Percentiles rank a stretch among this genome's conserved stretches.
Conservation (phyloP, 1,140 invertebrate species). For the Solen grandis region DNA sequence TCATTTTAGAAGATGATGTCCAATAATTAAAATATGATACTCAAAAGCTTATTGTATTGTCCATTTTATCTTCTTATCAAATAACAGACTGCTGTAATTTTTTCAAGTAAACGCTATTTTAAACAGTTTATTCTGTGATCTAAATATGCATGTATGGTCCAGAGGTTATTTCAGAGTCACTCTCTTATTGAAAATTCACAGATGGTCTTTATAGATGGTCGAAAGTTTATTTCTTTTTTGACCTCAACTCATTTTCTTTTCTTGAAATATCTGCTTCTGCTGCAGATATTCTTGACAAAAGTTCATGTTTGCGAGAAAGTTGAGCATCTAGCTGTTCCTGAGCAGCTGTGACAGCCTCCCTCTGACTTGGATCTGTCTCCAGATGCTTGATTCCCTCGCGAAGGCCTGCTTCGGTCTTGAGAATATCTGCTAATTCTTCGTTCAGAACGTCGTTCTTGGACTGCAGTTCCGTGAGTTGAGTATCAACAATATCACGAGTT, state of each 20-base stretch:
- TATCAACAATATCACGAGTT: slow-evolving; percentile 68
- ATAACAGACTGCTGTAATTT: no score
- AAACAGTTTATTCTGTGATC: no score
- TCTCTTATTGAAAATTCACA: no score
- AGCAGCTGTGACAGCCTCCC: slow-evolving; percentile 45
- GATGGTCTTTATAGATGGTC: no score
- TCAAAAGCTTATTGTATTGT: no score
- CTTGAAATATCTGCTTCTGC: slow-evolving; percentile 68
- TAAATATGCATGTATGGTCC: no score
- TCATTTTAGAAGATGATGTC: no score
- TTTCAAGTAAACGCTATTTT: no score
- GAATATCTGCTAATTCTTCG: slow-evolving; percentile 69
- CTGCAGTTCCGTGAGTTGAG: slow-evolving; percentile 70
- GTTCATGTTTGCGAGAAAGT: slow-evolving; percentile 63
- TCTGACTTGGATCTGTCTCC: slow-evolving; percentile 29
- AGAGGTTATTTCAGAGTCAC: no score
- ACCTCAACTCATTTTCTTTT: slow-evolving; percentile 72
- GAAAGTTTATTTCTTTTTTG: slow-evolving; percentile 57
- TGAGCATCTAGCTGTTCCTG: slow-evolving; percentile 63
- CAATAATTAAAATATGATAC: no score
- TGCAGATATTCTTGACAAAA: slow-evolving; percentile 65
- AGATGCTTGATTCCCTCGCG: slow-evolving; percentile 64
- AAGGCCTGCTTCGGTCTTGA: slow-evolving; percentile 67
- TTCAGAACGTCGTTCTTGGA: slow-evolving; percentile 70
- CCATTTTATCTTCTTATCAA: no score